Evolutionary conservation across 1,140 invertebrate species (phyloP).

Genomic region (Drosophila arawakana): DNA sequence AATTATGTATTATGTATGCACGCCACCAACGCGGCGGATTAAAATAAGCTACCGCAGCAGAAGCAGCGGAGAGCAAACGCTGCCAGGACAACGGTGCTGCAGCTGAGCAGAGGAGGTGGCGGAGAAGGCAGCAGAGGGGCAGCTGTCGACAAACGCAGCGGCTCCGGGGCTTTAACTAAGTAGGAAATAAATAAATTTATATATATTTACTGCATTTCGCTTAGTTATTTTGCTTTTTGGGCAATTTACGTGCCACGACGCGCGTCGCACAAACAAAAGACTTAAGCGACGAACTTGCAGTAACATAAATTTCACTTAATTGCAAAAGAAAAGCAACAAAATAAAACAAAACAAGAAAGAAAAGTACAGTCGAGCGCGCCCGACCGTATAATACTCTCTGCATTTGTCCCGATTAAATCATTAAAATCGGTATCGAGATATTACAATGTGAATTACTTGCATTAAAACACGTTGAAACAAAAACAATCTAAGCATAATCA

Average conservation of each 20-base stretch:
- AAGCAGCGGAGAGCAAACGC: slow-evolving; percentile 18
- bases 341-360: too few relatives aligned
- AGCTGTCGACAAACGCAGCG: slow-evolving; percentile 17
- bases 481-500: too few relatives aligned
- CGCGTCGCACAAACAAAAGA: slow-evolving; percentile 77
- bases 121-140: neutral
- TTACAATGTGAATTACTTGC: too few relatives aligned
- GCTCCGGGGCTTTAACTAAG: slow-evolving; percentile 53
- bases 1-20: slow-evolving; percentile 83
- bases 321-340: slow-evolving; percentile 58
- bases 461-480: too few relatives aligned
- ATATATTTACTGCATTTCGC: neutral
- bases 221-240: slow-evolving; percentile 44
- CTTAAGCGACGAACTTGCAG: slow-evolving; percentile 77
- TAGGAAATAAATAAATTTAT: slow-evolving; percentile 61
- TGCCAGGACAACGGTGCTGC: slow-evolving; percentile 61
- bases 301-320: slow-evolving; percentile 83
- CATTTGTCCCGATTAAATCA: too few relatives aligned
- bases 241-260: slow-evolving; percentile 76
- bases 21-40: slow-evolving; percentile 77
- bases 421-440: too few relatives aligned
- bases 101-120: neutral
- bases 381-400: too few relatives aligned
- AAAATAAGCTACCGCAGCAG: slow-evolving; percentile 65
- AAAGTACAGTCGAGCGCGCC: too few relatives aligned